Evolutionary conservation across 2,113 vertebrate genomes (phyloP), one percentile per base, ranked within the genome.

Genomic region (Caretta caretta): DNA sequence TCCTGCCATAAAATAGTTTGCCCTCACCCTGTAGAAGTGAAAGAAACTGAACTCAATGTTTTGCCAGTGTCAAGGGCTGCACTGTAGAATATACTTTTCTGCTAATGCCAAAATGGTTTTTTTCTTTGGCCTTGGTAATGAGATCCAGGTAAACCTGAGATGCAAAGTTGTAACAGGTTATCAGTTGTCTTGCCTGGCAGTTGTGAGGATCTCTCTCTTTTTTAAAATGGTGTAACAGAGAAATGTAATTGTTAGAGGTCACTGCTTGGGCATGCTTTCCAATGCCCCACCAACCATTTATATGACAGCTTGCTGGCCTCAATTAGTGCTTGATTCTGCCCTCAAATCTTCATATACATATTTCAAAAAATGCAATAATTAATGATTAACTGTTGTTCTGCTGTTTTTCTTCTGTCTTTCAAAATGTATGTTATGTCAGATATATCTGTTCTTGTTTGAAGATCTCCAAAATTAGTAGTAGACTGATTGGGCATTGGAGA

Each of bases 31-130:
- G 10, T 80, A 85, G 81, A 90, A 94, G 20, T 46, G 62, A 86
- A 89, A 93, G 79, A 35, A 87, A 95, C 91, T 3, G 57, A 79
- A 91, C 12, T 84, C 11, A 3, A 59, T 42, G 75, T 78, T 62
- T 62, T 62, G 59, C 72, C 79, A n/a, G 87, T 90, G 80, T 38
- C 35, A 72, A 87, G 80, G 72, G 11, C 88, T 53, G 8, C 0
- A 76, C 51, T 56, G 79, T 84, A 94, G 94, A 95, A 69, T 94
- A 85, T 92, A 90, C 11, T n/a, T 86, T 89, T 94, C 93, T 0
- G 0, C 5, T 38, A 84, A 25, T 89, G 93, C 69, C 88, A 84
- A 89, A 96, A 1, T 29, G 56, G 49, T 93, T 88, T 2, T 22
- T 89, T 94, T 89, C 38, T n/a, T 92, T 95, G 10, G 0, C 69